phyloP scores from a whole-genome alignment of 2,888 invertebrate genomes.

The Lochmaea crataegi region DNA sequence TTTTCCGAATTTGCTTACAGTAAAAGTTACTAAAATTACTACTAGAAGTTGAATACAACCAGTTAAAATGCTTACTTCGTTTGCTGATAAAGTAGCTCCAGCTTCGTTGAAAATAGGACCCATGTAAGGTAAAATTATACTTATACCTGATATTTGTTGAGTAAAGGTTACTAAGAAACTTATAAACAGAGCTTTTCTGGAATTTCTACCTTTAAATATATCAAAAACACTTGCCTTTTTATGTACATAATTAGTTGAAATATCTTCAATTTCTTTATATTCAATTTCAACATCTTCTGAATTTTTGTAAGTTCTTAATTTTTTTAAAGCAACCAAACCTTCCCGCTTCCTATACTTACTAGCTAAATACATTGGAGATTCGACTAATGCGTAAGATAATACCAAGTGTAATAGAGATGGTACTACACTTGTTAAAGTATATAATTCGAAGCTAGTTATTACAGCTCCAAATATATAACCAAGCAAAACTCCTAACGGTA shows the following conservation, averaged over 20 bases:
- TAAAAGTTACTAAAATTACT: slow-evolving; percentile 76
- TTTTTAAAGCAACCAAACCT: slow-evolving; percentile 68
- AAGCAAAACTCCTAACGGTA: slow-evolving; percentile 41
- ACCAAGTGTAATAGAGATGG: slow-evolving; percentile 38
- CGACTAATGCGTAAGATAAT: slow-evolving; percentile 37
- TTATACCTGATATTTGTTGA: slow-evolving; percentile 82
- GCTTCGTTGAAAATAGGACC: slow-evolving; percentile 77
- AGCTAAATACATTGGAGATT: slow-evolving; percentile 47
- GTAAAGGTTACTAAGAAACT: slow-evolving; percentile 82
- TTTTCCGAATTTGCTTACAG: slow-evolving; percentile 81
- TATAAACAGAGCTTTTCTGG: slow-evolving; percentile 72
- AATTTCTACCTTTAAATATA: slow-evolving; percentile 23
- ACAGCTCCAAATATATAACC: slow-evolving; percentile 42
- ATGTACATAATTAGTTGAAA: slow-evolving; percentile 20
- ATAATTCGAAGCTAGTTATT: slow-evolving; percentile 28
- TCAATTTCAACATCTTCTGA: slow-evolving; percentile 38
- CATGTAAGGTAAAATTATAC: slow-evolving; percentile 82
- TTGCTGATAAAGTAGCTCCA: slow-evolving; percentile 72
- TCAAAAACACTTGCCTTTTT: slow-evolving; percentile 20
- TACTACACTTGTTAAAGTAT: slow-evolving; percentile 37
- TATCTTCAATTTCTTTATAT: slow-evolving; percentile 41
- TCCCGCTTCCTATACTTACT: slow-evolving; percentile 67
- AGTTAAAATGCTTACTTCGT: slow-evolving; percentile 78
- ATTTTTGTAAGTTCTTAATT: slow-evolving; percentile 33
- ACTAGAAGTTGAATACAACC: slow-evolving; percentile 78